These are phyloP conservation scores for Endotricha flammealis DNA, from an alignment of 2,888 invertebrate species.

Conservation along the genomic window DNA sequence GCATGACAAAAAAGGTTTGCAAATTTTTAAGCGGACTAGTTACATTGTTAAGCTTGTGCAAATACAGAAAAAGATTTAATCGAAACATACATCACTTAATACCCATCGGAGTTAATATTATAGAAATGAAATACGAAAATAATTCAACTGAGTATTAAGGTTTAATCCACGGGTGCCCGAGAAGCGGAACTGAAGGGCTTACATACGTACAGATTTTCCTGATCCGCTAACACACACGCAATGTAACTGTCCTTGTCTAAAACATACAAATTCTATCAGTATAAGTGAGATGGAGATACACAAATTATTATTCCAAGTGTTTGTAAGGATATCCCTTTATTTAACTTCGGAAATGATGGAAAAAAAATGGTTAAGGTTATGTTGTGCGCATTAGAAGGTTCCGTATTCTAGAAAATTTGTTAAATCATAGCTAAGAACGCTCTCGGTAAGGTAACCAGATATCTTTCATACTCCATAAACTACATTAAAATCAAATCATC, in stretches of 20 bases:
- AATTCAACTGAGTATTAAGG: slow-evolving; percentile 7
- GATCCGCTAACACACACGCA: slow-evolving; percentile 4
- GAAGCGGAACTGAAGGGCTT: not conserved
- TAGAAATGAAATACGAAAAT: not conserved
- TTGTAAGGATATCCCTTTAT: not conserved
- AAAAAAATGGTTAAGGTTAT: not conserved
- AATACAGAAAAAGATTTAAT: no score
- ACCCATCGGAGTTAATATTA: not conserved
- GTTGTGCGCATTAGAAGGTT: not conserved
- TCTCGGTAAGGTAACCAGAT: no score
- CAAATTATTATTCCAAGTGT: slow-evolving; percentile 3
- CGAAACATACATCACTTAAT: not conserved
- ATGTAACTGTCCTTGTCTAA: not conserved
- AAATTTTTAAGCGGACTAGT: no score
- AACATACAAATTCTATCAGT: not conserved
- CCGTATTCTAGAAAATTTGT: no score
- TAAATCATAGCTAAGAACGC: no score
- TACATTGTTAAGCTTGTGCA: no score
- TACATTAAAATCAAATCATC: no score
- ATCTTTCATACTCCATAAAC: no score
- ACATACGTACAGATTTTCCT: not conserved
- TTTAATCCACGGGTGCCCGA: slow-evolving; percentile 6
- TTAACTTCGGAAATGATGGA: slow-evolving; percentile 1
- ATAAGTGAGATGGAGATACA: not conserved
- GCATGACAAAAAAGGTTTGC: no score